Base-by-base conservation (phyloP, 2,113 vertebrate genomes). In the Odocoileus virginianus region DNA sequence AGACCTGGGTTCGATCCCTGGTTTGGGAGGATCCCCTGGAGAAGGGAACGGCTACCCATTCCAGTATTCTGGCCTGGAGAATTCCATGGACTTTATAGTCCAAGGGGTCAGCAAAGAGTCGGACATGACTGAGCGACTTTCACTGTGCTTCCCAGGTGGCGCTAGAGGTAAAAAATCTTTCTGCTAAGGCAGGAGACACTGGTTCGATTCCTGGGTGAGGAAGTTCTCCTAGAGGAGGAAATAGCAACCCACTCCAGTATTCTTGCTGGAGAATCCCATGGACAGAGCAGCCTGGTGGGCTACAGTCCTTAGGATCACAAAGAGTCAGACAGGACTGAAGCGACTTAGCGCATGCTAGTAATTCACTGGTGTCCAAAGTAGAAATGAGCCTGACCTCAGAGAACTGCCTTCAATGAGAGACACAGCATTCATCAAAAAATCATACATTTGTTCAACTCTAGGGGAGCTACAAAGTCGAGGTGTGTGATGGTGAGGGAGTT, bases 41-140 rank as follows among this genome's bases (percentile, higher is more conserved):
- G 4, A 71, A 40, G n/a, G 67, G 10, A 71, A 12, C 0, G 2
- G 19, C 10, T 71, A 40, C 4, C 19, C 67, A 71, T 0, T 23
- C 67, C 10, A 40, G 19, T 71, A 23, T 71, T 71, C 19, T 71
- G 67, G n/a, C 67, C 67, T 40, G 67, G 67, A 71, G 67, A 71
- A 71, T 71, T 23, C 67, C 67, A 40, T 23, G 67, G 67, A 40
- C 67, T 71, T 5, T 23, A 71, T 40, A 40, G 67, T 71, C 17
- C 67, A 40, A 36, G n/a, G 5, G 67, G 11, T 71, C 0, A 10
- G n/a, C 19, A n/a, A 71, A 36, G 19, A 71, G 64, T 71, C 17
- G 36, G 64, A 36, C n/a, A 21, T 0, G 0, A 21, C 0, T 71
- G 64, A 71, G n/a, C 21, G 10, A 23, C 67, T 71, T 71, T 71